Evolutionary conservation across 2,797 vertebrate species (phyloP), one percentile per base, ranked within the genome.

Genomic region (Clarias platycephalus): DNA sequence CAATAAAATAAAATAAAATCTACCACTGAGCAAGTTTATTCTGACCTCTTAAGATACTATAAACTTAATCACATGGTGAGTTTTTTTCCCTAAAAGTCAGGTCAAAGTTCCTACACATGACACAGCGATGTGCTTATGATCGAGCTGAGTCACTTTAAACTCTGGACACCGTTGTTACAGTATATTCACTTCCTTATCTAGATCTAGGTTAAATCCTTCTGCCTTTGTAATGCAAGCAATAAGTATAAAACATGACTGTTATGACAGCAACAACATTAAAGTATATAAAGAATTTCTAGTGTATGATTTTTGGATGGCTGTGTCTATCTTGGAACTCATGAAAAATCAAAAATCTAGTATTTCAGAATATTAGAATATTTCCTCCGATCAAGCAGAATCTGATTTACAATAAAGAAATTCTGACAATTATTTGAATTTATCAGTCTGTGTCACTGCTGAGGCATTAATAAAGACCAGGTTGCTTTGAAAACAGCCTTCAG

Each of bases 211-310:
- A 72, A 53, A 13, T 24, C 37, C n/a, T 64, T 26, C 67, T 37
- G 8, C 22, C 68, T 13, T 22, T 71, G 37, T 15, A 40, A 71
- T 40, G 34, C 9, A 16, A 26, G 34, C 9, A 16, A 26, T 13
- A 64, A 26, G n/a, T 66, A 26, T 64, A 66, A 22, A 15, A 76
- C 28, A 18, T 83, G 26, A 83, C 34, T 76, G 53, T 58, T 28
- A 34, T 12, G 53, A 58, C 20, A 31, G 28, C 26, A 31, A 22
- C 57, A 57, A 57, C 5, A 72, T 72, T 72, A 44, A 72, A 49
- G 22, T 72, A 72, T 53, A 6, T 53, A 8, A 74, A 74, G 71
- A 26, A 15, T 53, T 53, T 72, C 22, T 72, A 49, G 40, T 53
- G 70, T 53, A 37, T 44, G 20, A 2, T n/a, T 4, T 68, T 68